phyloP scores from a whole-genome alignment of 2,888 invertebrate species.

The Drosophila flavopinicola region DNA sequence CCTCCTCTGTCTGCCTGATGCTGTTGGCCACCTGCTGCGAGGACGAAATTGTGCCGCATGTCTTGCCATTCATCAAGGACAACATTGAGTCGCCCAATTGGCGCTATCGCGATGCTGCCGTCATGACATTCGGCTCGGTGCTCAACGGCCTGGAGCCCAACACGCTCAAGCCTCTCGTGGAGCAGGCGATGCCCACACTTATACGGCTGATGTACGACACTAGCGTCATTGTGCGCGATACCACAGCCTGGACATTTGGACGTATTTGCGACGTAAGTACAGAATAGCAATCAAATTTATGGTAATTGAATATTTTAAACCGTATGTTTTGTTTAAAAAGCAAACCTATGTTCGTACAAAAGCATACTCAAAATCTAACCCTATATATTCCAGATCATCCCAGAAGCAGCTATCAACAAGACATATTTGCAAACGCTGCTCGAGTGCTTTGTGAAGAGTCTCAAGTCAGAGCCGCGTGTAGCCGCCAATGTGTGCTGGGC shows the following conservation, averaged over 20 bases:
- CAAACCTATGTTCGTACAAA: too few relatives aligned
- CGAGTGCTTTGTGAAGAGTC: constrained; percentile 92
- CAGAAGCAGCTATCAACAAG: constrained; percentile 96
- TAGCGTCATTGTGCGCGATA: constrained; percentile 97
- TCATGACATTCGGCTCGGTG: constrained; percentile 99
- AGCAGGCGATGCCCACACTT: constrained; percentile 97
- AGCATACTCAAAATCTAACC: background rate
- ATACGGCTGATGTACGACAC: constrained; percentile 97
- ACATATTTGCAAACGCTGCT: constrained; percentile 92
- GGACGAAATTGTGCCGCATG: constrained; percentile 97
- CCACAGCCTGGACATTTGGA: constrained; percentile 99
- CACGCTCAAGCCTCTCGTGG: constrained; percentile 95
- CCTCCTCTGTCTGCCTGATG: constrained; percentile 99
- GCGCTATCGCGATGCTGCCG: constrained; percentile 96
- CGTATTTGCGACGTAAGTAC: constrained; percentile 94
- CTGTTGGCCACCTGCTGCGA: constrained; percentile 98
- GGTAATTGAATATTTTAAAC: too few relatives aligned
- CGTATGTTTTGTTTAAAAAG: too few relatives aligned
- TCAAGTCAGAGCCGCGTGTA: constrained; percentile 97
- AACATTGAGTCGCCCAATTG: constrained; percentile 97
- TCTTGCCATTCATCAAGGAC: constrained; percentile 97
- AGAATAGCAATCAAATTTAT: background rate
- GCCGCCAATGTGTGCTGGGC: constrained; percentile 99
- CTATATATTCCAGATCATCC: constrained; percentile 87
- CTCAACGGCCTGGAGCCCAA: constrained; percentile 95